Base-by-base conservation (phyloP, 1,140 invertebrate species). In the Ceratina japonica region DNA sequence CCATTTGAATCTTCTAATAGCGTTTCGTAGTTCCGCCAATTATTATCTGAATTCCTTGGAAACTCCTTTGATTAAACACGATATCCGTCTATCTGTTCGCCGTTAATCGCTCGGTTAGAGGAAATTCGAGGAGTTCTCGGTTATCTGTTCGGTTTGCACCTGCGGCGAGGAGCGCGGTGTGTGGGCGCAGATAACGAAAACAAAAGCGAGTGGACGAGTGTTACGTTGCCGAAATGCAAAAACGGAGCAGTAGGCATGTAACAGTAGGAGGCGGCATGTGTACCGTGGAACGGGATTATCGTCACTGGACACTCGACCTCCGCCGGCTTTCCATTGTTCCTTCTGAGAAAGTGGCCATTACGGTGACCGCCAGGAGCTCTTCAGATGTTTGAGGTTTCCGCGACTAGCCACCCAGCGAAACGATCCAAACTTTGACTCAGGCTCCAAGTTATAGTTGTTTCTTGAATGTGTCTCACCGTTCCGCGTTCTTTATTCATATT, bases 151-250 rank as follows among this genome's bases (percentile, higher is more conserved):
- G 51, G 49, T 16, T 10, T 15, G 22, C 74, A 69, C 64, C 74
- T 76, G 74, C 16, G 64, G 15, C 0, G 37, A 12, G 24, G 63
- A 16, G 13, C 18, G 24, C 15, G 10, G 13, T 79, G 76, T 81
- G 82, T 83, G 71, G 71, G 37, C 76, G 2, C 1, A 61, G 76
- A 84, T 80, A 80, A 83, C 56, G 44, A 62, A 56, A 31, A 76
- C 59, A 70, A 80, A 70, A 54, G 66, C n/a, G 37, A 31, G 2
- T 31, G 27, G 27, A 31, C 27, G 58, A 10, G 81, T 72, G 61
- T 84, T 69, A 69, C 66, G 76, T 82, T 83, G 82, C 66, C 81
- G 51, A 79, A 83, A 83, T 56, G 68, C 61, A 80, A 80, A 68
- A 75, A 12, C 15, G 15, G 24, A 27, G 63, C 3, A 18, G 56